These are phyloP conservation scores for Lagopus muta DNA, from an alignment of 2,113 vertebrate genomes.

Conservation along the genomic window DNA sequence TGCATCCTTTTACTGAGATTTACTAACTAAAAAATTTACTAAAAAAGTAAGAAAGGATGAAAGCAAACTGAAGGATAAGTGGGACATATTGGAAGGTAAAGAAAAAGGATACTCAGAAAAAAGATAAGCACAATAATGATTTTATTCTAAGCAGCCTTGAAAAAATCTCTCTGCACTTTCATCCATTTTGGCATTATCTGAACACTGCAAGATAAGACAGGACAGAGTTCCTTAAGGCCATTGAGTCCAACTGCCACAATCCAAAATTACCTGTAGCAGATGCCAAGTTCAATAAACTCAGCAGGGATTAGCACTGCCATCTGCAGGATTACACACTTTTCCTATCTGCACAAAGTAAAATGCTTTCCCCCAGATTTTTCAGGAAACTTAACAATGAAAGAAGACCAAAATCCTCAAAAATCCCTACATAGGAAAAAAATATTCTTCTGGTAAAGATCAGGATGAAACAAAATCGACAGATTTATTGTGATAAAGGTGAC, in stretches of 20 bases:
- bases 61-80: not conserved
- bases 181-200: not conserved
- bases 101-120: not conserved
- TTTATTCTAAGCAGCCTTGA: not conserved
- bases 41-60: not conserved
- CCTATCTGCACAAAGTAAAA: not conserved
- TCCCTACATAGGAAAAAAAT: fast-evolving
- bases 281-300: not conserved
- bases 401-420: not conserved
- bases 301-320: not conserved
- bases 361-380: not conserved
- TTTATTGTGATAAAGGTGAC: not conserved
- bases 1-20: not conserved
- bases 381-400: not conserved
- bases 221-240: not conserved
- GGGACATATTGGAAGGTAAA: not conserved
- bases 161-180: not conserved
- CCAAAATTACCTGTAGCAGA: not conserved
- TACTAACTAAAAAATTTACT: not conserved
- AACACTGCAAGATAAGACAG: not conserved
- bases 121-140: fast-evolving
- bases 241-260: not conserved
- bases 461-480: not conserved
- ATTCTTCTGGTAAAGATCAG: not conserved
- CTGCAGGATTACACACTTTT: not conserved